These are phyloP conservation scores for Heliconius nattereri DNA, from an alignment of 1,140 invertebrate species.

Conservation along the genomic window DNA sequence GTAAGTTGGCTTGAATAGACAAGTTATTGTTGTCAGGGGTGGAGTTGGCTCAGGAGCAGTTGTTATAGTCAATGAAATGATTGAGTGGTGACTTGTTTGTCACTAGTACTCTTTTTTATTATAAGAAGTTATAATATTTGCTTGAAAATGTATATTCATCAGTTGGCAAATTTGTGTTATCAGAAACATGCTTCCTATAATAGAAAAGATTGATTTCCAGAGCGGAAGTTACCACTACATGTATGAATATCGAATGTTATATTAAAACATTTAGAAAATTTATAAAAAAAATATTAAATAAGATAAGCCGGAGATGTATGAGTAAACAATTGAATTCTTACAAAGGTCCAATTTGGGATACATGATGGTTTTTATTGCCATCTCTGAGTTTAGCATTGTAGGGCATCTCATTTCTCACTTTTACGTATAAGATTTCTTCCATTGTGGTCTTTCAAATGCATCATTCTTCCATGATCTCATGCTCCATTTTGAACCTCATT, in stretches of 20 bases:
- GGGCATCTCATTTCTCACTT: slow-evolving; percentile 54
- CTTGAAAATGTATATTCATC: slow-evolving; percentile 12
- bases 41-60: slow-evolving; percentile 35
- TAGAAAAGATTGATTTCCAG: slow-evolving; percentile 19
- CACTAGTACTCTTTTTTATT: slow-evolving; percentile 11
- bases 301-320: slow-evolving; percentile 56
- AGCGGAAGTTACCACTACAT: slow-evolving; percentile 49
- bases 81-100: slow-evolving; percentile 42
- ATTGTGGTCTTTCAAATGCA: slow-evolving; percentile 59
- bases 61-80: slow-evolving; percentile 44
- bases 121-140: slow-evolving; percentile 9
- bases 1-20: slow-evolving; percentile 45
- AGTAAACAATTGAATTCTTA: slow-evolving; percentile 51
- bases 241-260: slow-evolving; percentile 50
- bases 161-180: not conserved
- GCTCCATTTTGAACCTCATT: slow-evolving; percentile 68
- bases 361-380: slow-evolving; percentile 46
- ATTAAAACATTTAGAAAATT: slow-evolving; percentile 49
- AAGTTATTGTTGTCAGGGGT: slow-evolving; percentile 43
- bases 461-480: slow-evolving; percentile 68
- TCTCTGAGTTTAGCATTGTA: slow-evolving; percentile 48
- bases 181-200: slow-evolving; percentile 1
- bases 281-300: slow-evolving; percentile 41
- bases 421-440: slow-evolving; percentile 53
- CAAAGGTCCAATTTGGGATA: slow-evolving; percentile 70